These are phyloP conservation scores for Struthidea cinerea DNA, from an alignment of 2,113 vertebrate species.

Conservation along the genomic window DNA sequence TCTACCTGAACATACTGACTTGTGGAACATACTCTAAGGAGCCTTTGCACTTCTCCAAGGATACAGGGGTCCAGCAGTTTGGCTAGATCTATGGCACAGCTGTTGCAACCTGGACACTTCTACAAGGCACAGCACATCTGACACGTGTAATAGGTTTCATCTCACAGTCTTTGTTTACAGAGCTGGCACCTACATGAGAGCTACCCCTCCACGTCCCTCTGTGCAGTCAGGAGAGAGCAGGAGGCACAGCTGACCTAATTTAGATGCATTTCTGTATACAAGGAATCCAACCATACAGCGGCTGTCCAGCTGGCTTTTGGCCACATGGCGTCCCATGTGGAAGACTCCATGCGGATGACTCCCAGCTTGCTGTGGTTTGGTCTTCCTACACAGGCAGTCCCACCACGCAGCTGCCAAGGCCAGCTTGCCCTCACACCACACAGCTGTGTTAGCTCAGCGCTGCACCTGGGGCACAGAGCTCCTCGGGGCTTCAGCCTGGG, in stretches of 20 bases:
- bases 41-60: neutral
- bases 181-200: rapidly evolving
- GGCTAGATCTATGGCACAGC: neutral
- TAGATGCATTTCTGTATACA: neutral
- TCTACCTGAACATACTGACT: neutral
- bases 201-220: neutral
- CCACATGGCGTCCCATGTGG: neutral
- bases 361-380: neutral
- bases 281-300: neutral
- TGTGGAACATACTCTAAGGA: neutral
- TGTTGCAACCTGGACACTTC: neutral
- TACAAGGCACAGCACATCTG: neutral
- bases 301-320: neutral
- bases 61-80: neutral
- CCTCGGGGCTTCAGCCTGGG: neutral
- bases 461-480: neutral
- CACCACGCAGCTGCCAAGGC: rapidly evolving
- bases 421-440: neutral
- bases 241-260: neutral
- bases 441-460: neutral
- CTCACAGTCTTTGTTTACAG: rapidly evolving
- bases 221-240: rapidly evolving
- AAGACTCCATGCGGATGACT: neutral
- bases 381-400: neutral
- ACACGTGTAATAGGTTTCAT: neutral